These are phyloP conservation scores for Atherinosoma microstoma DNA, from an alignment of 2,797 vertebrate genomes.

Conservation along the genomic window DNA sequence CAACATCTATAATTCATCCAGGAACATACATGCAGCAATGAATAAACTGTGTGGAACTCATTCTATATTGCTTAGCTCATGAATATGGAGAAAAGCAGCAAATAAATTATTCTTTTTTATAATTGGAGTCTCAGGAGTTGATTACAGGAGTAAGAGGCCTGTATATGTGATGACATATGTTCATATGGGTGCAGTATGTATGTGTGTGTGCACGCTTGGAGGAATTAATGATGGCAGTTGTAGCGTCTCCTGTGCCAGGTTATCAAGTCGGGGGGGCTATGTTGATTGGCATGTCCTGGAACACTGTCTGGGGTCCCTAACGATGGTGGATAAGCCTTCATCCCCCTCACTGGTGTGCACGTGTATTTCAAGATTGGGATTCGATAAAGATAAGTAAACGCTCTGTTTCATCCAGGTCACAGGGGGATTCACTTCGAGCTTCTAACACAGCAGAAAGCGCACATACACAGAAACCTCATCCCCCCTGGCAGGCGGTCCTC, in stretches of 20 bases:
- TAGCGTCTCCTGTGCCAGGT: constrained; percentile 30
- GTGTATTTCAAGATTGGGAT: constrained; percentile 65
- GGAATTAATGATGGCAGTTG: constrained; percentile 51
- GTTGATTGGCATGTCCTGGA: constrained; percentile 41
- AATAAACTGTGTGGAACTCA: constrained; percentile 64
- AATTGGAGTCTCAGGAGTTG: constrained; percentile 63
- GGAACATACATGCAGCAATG: constrained; percentile 62
- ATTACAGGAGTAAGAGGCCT: constrained; percentile 34
- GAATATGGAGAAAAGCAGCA: constrained; percentile 66
- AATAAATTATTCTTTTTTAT: constrained; percentile 80
- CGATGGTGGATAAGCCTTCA: constrained; percentile 49
- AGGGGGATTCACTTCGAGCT: constrained; percentile 68
- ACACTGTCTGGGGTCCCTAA: constrained; percentile 53
- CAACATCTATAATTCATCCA: constrained; percentile 76
- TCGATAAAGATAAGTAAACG: constrained; percentile 78
- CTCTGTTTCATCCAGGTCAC: constrained; percentile 72
- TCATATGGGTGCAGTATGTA: constrained; percentile 3
- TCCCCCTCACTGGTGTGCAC: constrained; percentile 46
- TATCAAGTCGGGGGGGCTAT: constrained; percentile 27
- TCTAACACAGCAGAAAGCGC: constrained; percentile 53
- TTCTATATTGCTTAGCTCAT: constrained; percentile 58
- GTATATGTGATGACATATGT: constrained; percentile 33
- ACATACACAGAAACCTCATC: constrained; percentile 42
- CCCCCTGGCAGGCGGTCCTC: constrained; percentile 63
- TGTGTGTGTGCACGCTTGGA: constrained; percentile 9